Percentiles rank a stretch among this genome's conserved stretches.
Evolutionary conservation across 2,113 vertebrate genomes (phyloP).

Genomic region (Prochilodus magdalenae): DNA sequence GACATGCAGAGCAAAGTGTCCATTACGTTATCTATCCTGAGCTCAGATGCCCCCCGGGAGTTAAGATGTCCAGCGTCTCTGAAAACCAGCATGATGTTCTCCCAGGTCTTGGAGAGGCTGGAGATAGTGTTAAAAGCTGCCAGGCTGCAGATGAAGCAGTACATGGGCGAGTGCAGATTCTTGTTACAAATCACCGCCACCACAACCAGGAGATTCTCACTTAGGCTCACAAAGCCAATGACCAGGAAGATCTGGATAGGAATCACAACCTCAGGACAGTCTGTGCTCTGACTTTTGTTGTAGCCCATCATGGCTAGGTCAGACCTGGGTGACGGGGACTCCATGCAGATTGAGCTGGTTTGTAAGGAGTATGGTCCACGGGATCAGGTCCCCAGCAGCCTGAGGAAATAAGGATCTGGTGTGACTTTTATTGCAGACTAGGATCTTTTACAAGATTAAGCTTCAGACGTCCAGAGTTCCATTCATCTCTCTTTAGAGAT

Average conservation of each 20-base stretch:
- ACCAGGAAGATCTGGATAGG: slow-evolving; percentile 87
- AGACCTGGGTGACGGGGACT: slow-evolving; percentile 25
- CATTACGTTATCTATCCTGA: slow-evolving; percentile 85
- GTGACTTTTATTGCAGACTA: not conserved
- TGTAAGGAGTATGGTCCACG: not conserved
- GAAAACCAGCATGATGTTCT: slow-evolving; percentile 87
- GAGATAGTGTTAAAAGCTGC: slow-evolving; percentile 92
- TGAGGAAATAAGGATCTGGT: not conserved
- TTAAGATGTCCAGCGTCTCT: slow-evolving; percentile 81
- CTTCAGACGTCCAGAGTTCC: too few species aligned
- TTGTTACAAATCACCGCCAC: slow-evolving; percentile 86
- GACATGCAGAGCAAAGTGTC: slow-evolving; percentile 91
- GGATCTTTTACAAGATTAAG: not conserved
- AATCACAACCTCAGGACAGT: slow-evolving; percentile 83
- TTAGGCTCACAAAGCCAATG: slow-evolving; percentile 82
- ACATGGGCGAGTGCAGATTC: slow-evolving; percentile 94
- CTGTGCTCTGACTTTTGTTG: slow-evolving; percentile 58
- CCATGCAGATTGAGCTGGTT: not conserved
- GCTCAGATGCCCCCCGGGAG: slow-evolving; percentile 75
- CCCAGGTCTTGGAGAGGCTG: slow-evolving; percentile 88
- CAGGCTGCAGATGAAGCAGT: slow-evolving; percentile 94
- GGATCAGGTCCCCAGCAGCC: not conserved
- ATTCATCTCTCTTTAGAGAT: too few species aligned
- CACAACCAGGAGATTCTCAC: slow-evolving; percentile 91
- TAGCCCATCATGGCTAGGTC: slow-evolving; percentile 40